These are phyloP conservation scores for Clarias pachynema DNA, from an alignment of 2,797 vertebrate species.

Conservation along the genomic window DNA sequence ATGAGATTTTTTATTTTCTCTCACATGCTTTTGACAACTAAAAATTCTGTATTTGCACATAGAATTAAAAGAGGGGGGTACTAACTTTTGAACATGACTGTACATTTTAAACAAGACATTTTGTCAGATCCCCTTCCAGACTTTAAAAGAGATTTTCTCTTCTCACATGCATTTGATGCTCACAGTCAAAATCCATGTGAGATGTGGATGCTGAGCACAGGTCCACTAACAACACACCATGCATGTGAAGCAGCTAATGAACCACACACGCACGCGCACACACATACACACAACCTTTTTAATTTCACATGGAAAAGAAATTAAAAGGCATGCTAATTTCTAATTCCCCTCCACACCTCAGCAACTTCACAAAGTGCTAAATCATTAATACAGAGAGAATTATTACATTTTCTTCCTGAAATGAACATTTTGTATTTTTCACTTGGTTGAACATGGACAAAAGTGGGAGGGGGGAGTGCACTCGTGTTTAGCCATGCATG, in stretches of 20 bases:
- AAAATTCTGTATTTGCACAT: no score
- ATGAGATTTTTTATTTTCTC: not conserved
- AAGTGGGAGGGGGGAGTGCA: conserved; percentile 22
- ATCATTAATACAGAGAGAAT: conserved; percentile 52
- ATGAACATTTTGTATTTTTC: conserved; percentile 55
- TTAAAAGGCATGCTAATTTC: conserved; percentile 45
- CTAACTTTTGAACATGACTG: no score
- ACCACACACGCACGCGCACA: conserved; percentile 33
- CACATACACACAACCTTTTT: conserved; percentile 18
- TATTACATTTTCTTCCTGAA: conserved; percentile 43
- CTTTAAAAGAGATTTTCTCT: conserved; percentile 7
- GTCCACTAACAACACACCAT: conserved; percentile 34
- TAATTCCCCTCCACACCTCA: conserved; percentile 49
- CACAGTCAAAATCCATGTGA: not conserved
- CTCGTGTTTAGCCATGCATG: conserved; percentile 51
- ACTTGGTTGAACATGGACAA: conserved; percentile 48
- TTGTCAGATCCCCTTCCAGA: not conserved
- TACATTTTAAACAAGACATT: not conserved
- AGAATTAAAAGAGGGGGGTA: no score
- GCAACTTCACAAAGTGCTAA: conserved; percentile 29
- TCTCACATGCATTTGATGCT: conserved; percentile 34
- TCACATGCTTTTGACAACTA: not conserved
- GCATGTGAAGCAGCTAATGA: conserved; percentile 46
- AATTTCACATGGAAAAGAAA: conserved; percentile 42
- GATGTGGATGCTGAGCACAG: conserved; percentile 9